Base-by-base conservation (phyloP, 2,888 invertebrate genomes). In the Callinectes sapidus region DNA sequence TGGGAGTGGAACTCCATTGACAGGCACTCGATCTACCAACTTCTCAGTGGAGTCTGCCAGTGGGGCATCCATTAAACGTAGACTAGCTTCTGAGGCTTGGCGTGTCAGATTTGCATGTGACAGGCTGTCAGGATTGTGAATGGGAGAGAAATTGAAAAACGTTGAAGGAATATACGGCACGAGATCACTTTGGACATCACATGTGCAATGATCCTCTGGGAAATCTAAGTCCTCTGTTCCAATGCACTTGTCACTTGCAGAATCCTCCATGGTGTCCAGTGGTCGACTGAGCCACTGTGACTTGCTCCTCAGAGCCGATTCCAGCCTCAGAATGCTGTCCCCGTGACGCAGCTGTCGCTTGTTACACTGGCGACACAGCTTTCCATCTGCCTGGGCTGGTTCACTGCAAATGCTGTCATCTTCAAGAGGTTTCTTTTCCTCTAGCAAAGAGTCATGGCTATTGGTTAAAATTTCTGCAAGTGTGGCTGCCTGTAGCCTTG, bases 111-210 rank as follows among this genome's bases (percentile, higher is more conserved):
- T 98, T 32, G 98, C 98, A 96, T 98, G 98, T 42, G 98, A 98
- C 90, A 98, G 98, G 88, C 98, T 98, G 95, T 98, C 98, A 8
- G 98, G 98, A 96, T 98, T 98, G 94, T 98, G 97, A 91, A 98
- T 77, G n/a, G 93, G 91, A 42, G 93, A 91, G 66, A 93, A 91
- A 48, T 93, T 93, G 87, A 93, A 91, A 90, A 91, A 91, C 77
- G 91, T 91, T 48, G 93, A 93, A 39, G 93, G 93, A 32, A 93
- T 93, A 85, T 93, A 93, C 71, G 93, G 93, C 85, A 93, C 89
- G 61, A 93, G 91, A 87, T 93, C 93, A 91, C 93, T 93, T 71
- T 93, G 93, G 66, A 93, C 93, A 91, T 93, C 93, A 91, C 93
- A 93, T 54, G 93, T 93, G 48, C 93, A 93, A 71, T 93, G 93